Conservation (phyloP, 2,888 invertebrate species). For the Blastobasis lacticolella region DNA sequence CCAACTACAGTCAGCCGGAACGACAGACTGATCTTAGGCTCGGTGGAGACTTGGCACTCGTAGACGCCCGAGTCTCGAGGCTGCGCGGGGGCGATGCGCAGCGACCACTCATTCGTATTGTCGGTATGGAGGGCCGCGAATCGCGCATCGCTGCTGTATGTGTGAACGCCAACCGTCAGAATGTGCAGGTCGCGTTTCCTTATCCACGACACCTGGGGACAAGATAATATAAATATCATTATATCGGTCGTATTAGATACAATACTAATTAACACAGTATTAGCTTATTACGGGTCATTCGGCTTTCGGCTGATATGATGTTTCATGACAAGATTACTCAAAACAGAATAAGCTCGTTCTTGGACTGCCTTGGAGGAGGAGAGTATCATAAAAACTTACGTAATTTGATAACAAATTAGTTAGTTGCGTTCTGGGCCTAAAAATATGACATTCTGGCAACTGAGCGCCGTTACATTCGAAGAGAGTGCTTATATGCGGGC, state of each 20-base stretch:
- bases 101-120: conserved; percentile 78
- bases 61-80: conserved; percentile 90
- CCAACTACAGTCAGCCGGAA: conserved; percentile 86
- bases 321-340: too few species aligned
- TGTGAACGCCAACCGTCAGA: conserved; percentile 77
- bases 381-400: too few species aligned
- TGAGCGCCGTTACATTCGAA: too few species aligned
- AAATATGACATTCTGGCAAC: too few species aligned
- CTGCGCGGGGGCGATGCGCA: conserved; percentile 74
- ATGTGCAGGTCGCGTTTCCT: conserved; percentile 87
- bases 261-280: too few species aligned
- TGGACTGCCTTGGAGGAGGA: too few species aligned
- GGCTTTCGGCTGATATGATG: too few species aligned
- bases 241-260: not conserved
- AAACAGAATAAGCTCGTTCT: too few species aligned
- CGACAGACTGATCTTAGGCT: conserved; percentile 88
- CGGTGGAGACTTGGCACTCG: conserved; percentile 94
- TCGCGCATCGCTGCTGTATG: conserved; percentile 79
- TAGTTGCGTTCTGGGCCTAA: too few species aligned
- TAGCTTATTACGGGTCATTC: too few species aligned
- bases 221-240: conserved; percentile 11
- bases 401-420: too few species aligned
- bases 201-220: conserved; percentile 88
- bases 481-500: too few species aligned
- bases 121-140: conserved; percentile 80